These are phyloP conservation scores for Andrena bicolor DNA, from an alignment of 2,888 invertebrate species.

Conservation along the genomic window DNA sequence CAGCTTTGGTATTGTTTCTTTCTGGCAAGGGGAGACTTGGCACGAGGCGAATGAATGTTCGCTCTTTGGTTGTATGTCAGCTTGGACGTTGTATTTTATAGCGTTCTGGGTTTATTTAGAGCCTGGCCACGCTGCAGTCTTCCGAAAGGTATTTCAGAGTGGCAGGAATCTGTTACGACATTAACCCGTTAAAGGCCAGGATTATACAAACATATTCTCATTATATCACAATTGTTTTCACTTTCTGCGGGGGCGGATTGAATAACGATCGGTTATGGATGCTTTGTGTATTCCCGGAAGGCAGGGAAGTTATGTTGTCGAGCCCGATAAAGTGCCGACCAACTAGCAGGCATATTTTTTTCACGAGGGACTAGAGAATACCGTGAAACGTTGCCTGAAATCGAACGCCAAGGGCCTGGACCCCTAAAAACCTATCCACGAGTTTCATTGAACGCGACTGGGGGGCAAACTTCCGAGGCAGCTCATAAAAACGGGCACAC, in stretches of 20 bases:
- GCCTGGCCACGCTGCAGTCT: constrained; percentile 30
- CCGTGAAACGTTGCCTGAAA: constrained; percentile 29
- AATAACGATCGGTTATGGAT: not conserved
- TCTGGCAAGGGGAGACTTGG: constrained; percentile 40
- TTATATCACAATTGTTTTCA: not conserved
- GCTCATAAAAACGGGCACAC: constrained; percentile 50
- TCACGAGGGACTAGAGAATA: not conserved
- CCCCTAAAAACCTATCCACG: constrained; percentile 48
- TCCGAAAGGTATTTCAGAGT: constrained; percentile 51
- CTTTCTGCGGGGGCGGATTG: not conserved
- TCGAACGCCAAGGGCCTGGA: constrained; percentile 23
- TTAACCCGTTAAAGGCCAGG: constrained; percentile 41
- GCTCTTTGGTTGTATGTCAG: constrained; percentile 39
- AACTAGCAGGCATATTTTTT: not conserved
- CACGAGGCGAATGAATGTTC: constrained; percentile 49
- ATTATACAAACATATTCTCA: constrained; percentile 13
- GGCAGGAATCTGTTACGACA: constrained; percentile 48
- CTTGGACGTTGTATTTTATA: constrained; percentile 56
- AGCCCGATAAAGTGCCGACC: not conserved
- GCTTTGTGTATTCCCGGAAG: not conserved
- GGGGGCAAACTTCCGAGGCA: constrained; percentile 41
- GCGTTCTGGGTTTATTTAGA: constrained; percentile 56
- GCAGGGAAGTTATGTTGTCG: not conserved
- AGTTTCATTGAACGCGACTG: constrained; percentile 50
- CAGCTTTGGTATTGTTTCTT: constrained; percentile 45